These are phyloP conservation scores for Coelopa frigida DNA, from an alignment of 1,140 invertebrate species.

Conservation along the genomic window DNA sequence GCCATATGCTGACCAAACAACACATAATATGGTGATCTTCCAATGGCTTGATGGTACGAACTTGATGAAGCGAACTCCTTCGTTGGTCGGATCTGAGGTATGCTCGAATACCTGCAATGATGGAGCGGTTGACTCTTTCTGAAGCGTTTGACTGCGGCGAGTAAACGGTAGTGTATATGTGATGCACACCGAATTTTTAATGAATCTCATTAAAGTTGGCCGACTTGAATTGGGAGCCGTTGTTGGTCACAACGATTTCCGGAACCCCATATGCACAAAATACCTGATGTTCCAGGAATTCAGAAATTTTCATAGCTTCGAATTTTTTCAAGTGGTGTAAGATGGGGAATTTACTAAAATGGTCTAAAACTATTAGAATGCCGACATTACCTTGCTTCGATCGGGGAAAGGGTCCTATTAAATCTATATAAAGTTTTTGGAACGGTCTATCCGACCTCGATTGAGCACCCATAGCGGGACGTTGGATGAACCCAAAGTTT, in stretches of 20 bases:
- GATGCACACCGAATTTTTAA: neutral
- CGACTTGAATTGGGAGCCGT: neutral
- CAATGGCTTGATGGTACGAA: neutral
- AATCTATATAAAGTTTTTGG: neutral
- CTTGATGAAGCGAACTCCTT: neutral
- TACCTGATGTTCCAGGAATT: neutral
- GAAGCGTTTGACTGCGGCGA: slow-evolving; percentile 6
- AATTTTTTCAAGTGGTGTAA: too few species aligned
- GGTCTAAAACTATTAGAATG: slow-evolving; percentile 3
- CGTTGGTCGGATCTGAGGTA: neutral
- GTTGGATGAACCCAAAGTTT: too few species aligned
- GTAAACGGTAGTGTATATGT: neutral
- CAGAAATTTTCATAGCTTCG: too few species aligned
- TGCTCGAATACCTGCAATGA: neutral
- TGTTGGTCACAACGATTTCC: neutral
- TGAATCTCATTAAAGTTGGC: neutral
- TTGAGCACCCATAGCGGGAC: neutral
- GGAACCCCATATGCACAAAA: neutral
- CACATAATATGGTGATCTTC: neutral
- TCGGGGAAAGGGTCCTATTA: neutral
- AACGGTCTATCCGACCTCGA: neutral
- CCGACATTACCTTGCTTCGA: neutral
- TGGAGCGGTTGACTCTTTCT: slow-evolving; percentile 6
- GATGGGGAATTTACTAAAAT: neutral
- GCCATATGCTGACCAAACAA: neutral